Evolutionary conservation across 2,113 vertebrate species (phyloP).

Genomic region (Smithornis capensis): DNA sequence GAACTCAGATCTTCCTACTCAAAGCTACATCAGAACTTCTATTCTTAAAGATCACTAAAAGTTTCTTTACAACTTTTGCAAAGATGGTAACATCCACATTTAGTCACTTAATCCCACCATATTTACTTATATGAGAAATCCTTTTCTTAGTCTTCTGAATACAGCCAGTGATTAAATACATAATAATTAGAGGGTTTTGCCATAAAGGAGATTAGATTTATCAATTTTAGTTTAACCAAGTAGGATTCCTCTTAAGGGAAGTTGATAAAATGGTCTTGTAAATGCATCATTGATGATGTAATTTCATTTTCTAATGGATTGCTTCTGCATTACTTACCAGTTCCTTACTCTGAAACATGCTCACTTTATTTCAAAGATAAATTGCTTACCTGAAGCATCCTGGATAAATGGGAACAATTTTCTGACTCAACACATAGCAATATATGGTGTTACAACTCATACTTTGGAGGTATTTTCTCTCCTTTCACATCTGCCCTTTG

Average conservation of each 20-base stretch:
- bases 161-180: not conserved
- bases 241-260: not conserved
- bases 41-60: not conserved
- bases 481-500: not conserved
- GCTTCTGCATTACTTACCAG: not conserved
- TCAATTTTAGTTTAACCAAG: not conserved
- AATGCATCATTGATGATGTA: not conserved
- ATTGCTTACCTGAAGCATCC: not conserved
- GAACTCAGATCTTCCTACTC: not conserved
- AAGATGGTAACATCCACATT: not conserved
- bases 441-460: not conserved
- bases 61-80: not conserved
- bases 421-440: not conserved
- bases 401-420: not conserved
- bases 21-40: not conserved
- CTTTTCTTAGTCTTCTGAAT: not conserved
- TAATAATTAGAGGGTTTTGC: not conserved
- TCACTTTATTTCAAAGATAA: not conserved
- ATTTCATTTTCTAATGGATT: not conserved
- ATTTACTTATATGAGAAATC: not conserved
- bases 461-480: not conserved
- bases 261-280: not conserved
- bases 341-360: not conserved
- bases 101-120: not conserved
- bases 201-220: not conserved